Evolutionary conservation across 2,113 vertebrate genomes (phyloP).

Genomic region (Myotis brandtii): DNA sequence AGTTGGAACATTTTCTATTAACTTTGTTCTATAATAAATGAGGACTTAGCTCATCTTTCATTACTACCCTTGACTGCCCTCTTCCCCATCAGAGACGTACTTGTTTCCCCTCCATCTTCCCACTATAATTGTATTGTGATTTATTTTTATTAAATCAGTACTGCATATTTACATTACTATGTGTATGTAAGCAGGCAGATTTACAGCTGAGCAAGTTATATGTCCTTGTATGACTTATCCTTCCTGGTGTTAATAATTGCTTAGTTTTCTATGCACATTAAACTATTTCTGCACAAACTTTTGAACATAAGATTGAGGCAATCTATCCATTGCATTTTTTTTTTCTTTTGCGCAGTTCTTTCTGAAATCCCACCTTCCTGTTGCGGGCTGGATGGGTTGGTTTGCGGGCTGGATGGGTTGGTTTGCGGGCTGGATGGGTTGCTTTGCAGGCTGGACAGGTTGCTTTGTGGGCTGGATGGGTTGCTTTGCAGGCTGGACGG

Average conservation of each 20-base stretch:
- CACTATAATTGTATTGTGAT: not conserved
- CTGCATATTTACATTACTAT: not conserved
- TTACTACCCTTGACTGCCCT: not conserved
- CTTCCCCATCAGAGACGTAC: not conserved
- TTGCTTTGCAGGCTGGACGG: not conserved
- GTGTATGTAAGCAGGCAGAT: not conserved
- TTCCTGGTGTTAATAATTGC: not conserved
- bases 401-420: not conserved
- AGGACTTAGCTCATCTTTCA: not conserved
- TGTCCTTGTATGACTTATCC: not conserved
- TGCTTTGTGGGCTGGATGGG: not conserved
- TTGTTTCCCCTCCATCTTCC: not conserved
- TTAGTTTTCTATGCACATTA: not conserved
- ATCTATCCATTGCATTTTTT: not conserved
- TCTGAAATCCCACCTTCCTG: not conserved
- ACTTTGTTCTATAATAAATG: not conserved
- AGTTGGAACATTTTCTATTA: not conserved
- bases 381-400: not conserved
- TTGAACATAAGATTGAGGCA: not conserved
- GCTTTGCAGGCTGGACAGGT: not conserved
- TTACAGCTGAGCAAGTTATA: not conserved
- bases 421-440: not conserved
- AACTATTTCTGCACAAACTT: not conserved
- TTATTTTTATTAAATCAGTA: constrained; percentile 21
- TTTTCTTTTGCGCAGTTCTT: not conserved